Evolutionary conservation across 2,888 invertebrate species (phyloP), one percentile per base, ranked within the genome.

Genomic region (Dendrolimus houi): DNA sequence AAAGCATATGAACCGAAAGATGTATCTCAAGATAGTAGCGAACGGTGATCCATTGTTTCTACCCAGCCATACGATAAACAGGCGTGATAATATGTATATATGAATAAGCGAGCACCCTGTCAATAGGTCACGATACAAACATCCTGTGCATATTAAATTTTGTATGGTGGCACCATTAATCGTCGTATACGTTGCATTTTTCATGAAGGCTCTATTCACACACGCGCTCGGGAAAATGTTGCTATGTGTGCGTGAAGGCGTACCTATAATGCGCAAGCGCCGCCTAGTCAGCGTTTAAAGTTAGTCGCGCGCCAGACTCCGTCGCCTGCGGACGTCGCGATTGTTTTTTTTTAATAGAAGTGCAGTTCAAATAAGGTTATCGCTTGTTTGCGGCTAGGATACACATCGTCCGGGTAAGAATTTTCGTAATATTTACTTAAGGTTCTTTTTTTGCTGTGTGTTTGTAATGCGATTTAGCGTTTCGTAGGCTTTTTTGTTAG

Each of bases 301-400:
- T 70, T 83, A 89, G 88, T 89, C 71, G 74, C 65, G 67, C 67
- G 62, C 67, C 63, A 66, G 72, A 74, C 79, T 74, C 72, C 75
- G 73, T 59, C 66, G 73, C 65, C 76, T 29, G 62, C 68, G 70
- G 78, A 70, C 81, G 84, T 77, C 54, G 56, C 60, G 68, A 64
- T 68, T 64, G 67, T 65, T 69, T 76, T 79, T 82, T 29, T 29
- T 6, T 2, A 29, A 29, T 29, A 81, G 72, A 73, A 75, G 73
- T 73, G 69, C 69, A 78, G 82, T 83, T 84, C 79, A 83, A 85
- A 83, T 75, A 82, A 75, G 78, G 80, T 84, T 86, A 83, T 82
- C 85, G 79, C 71, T 72, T 79, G 78, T 81, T 81, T 76, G 75
- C 77, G 73, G 76, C 74, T 77, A 80, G 86, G 85, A 85, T 85